These are phyloP conservation scores for Trachops cirrhosus DNA, from an alignment of 2,797 vertebrate species.

Conservation along the genomic window DNA sequence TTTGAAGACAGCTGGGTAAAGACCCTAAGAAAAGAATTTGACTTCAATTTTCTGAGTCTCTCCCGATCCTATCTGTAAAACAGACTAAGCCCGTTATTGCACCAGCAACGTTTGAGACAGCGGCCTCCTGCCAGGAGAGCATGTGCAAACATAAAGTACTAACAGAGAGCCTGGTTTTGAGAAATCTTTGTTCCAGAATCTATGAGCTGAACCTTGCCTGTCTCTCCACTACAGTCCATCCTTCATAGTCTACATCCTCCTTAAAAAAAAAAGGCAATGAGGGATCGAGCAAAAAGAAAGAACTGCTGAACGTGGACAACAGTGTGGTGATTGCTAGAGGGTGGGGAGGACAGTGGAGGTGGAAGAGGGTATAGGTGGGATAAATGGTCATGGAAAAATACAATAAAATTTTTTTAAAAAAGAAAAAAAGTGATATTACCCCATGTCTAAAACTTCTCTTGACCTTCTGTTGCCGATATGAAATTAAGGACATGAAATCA, in stretches of 20 bases:
- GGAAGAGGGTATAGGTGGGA: too few relatives aligned
- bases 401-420: too few relatives aligned
- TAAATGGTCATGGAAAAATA: too few relatives aligned
- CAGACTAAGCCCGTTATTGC: background rate
- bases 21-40: background rate
- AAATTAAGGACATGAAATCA: background rate
- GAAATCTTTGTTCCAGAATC: background rate
- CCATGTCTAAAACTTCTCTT: background rate
- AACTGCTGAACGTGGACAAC: too few relatives aligned
- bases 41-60: background rate
- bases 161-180: background rate
- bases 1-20: background rate
- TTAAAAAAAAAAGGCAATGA: background rate
- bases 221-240: background rate
- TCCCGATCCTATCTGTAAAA: background rate
- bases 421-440: background rate
- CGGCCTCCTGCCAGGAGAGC: background rate
- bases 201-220: background rate
- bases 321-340: too few relatives aligned
- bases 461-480: background rate
- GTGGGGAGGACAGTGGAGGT: too few relatives aligned
- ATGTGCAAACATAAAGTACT: background rate
- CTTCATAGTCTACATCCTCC: background rate
- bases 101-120: background rate
- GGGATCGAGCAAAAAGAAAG: too few relatives aligned